Evolutionary conservation across 2,888 invertebrate genomes (phyloP).

Genomic region (Heliconius ismenius): DNA sequence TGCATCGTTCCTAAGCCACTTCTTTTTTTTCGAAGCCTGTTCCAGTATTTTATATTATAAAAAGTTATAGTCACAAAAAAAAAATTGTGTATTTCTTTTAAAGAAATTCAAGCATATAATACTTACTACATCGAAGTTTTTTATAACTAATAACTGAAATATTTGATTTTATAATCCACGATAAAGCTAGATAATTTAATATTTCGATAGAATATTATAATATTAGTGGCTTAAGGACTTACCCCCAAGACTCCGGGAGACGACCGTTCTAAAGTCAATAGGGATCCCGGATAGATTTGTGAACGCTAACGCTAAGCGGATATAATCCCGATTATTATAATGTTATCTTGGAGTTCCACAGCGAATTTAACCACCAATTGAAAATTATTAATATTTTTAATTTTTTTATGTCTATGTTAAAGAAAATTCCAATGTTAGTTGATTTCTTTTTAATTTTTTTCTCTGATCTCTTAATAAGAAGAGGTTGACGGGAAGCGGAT

Average conservation of each 20-base stretch:
- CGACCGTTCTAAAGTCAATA: conserved; percentile 17
- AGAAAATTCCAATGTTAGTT: neutral
- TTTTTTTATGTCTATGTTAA: neutral
- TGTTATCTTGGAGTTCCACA: neutral
- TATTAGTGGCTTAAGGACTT: conserved; percentile 8
- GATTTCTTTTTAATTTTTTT: neutral
- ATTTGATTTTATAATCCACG: neutral
- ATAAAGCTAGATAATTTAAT: neutral
- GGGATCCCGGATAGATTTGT: conserved; percentile 10
- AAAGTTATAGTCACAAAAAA: too few species aligned
- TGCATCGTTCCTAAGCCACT: too few species aligned
- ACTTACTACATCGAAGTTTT: neutral
- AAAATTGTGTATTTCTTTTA: neutral
- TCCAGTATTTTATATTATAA: too few species aligned
- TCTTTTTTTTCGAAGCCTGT: too few species aligned
- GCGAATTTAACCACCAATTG: neutral
- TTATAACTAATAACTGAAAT: neutral
- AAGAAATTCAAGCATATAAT: neutral
- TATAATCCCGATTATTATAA: conserved; percentile 2
- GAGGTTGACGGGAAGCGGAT: too few species aligned
- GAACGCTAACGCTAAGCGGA: conserved; percentile 6
- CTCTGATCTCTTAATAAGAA: too few species aligned
- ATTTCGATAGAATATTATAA: conserved; percentile 10
- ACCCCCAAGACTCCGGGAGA: neutral
- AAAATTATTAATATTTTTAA: neutral